Evolutionary conservation across 2,888 invertebrate genomes (phyloP).

Genomic region (Antitype chi): DNA sequence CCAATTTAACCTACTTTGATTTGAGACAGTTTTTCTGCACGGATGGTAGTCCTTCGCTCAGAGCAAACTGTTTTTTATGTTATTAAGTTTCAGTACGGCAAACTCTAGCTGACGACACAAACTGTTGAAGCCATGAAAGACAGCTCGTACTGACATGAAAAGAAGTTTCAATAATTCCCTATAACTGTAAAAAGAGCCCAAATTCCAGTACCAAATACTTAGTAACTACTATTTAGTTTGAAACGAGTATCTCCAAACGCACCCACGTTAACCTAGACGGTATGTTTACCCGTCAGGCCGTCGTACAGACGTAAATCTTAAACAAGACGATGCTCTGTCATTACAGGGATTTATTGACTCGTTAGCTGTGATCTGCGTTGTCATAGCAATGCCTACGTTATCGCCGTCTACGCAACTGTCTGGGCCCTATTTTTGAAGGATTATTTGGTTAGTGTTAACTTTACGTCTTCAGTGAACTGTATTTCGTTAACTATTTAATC

Average conservation of each 20-base stretch:
- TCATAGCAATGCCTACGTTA: constrained; percentile 56
- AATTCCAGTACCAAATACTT: neutral
- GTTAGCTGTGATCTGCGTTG: constrained; percentile 59
- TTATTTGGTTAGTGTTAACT: constrained; percentile 6
- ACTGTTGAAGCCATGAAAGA: neutral
- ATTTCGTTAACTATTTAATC: neutral
- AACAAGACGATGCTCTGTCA: constrained; percentile 58
- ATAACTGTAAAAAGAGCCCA: neutral
- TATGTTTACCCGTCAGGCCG: constrained; percentile 52
- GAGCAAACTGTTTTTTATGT: too few species aligned
- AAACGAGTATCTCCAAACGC: constrained; percentile 8
- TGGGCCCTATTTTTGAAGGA: constrained; percentile 40
- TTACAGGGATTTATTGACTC: constrained; percentile 64
- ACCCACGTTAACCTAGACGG: constrained; percentile 5
- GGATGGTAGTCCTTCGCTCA: too few species aligned
- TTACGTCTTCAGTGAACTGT: neutral
- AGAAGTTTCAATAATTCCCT: neutral
- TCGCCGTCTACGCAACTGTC: constrained; percentile 57
- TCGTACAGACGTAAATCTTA: constrained; percentile 52
- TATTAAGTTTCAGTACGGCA: too few species aligned
- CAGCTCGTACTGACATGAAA: neutral
- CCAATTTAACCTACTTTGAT: too few species aligned
- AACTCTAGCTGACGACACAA: neutral
- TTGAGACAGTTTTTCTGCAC: too few species aligned
- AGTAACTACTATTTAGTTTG: neutral